phyloP scores from a whole-genome alignment of 2,113 vertebrate species.

The Sclerurus mexicanus region DNA sequence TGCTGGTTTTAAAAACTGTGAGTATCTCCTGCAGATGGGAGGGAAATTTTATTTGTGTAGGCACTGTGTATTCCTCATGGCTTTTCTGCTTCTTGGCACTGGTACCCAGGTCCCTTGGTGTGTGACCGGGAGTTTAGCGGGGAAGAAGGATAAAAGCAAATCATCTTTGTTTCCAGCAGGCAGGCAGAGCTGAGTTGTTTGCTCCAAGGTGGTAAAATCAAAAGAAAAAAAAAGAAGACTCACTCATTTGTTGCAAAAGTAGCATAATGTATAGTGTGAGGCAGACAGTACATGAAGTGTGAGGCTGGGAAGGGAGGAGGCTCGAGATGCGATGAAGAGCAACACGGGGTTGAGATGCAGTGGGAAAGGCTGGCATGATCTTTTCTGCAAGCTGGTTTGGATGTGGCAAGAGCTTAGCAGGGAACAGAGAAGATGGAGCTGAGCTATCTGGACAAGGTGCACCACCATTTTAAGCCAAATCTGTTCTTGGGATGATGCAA shows the following conservation, averaged over 20 bases:
- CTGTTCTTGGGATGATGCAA: neutral
- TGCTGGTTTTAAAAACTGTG: neutral
- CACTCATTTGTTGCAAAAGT: neutral
- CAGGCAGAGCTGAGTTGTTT: neutral
- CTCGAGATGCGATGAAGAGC: neutral
- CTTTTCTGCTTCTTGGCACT: neutral
- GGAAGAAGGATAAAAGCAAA: neutral
- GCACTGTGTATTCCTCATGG: neutral
- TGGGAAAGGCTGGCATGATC: neutral
- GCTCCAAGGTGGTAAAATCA: neutral
- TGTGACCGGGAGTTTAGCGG: neutral
- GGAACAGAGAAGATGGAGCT: neutral
- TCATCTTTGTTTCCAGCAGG: neutral
- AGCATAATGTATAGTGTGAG: neutral
- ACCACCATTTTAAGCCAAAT: neutral
- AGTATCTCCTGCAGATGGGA: neutral
- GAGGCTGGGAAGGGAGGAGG: neutral
- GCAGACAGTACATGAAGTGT: neutral
- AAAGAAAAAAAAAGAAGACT: no score
- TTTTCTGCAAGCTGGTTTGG: neutral
- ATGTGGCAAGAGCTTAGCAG: neutral
- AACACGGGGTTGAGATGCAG: neutral
- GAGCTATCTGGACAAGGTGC: neutral
- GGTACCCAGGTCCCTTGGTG: accelerated
- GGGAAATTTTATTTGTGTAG: neutral